These are phyloP conservation scores for Hoplias malabaricus DNA, from an alignment of 2,113 vertebrate species.

Conservation along the genomic window DNA sequence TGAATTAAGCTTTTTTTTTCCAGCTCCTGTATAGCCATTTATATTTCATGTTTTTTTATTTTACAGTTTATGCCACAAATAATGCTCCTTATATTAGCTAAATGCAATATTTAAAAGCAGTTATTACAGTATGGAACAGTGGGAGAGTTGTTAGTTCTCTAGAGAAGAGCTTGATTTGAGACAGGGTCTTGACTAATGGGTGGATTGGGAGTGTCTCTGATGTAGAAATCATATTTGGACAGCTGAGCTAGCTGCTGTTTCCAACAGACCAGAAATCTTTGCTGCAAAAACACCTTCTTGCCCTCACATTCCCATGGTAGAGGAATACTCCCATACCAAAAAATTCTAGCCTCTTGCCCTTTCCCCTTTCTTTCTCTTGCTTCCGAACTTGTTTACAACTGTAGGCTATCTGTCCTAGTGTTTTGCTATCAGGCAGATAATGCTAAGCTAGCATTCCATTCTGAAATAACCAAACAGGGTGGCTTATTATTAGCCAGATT, in stretches of 20 bases:
- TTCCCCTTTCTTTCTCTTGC: not conserved
- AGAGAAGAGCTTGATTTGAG: too few species aligned
- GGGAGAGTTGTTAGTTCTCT: too few species aligned
- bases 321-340: conserved; percentile 46
- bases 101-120: too few species aligned
- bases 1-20: too few species aligned
- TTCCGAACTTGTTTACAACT: not conserved
- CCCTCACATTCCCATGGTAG: conserved; percentile 31
- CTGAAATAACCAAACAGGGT: not conserved
- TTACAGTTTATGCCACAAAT: too few species aligned
- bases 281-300: conserved; percentile 38
- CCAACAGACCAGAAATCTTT: conserved; percentile 20
- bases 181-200: not conserved
- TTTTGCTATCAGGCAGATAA: not conserved
- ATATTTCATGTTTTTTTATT: too few species aligned
- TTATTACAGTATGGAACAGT: too few species aligned
- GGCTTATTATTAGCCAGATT: not conserved
- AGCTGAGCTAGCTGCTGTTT: conserved; percentile 10
- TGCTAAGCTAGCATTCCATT: not conserved
- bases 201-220: not conserved
- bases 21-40: too few species aligned
- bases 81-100: too few species aligned
- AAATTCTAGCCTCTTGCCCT: conserved; percentile 23
- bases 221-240: conserved; percentile 1
- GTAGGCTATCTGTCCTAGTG: not conserved